Evolutionary conservation across 2,888 invertebrate genomes (phyloP), one percentile per base, ranked within the genome.

Genomic region (Drosophila peninsularis): DNA sequence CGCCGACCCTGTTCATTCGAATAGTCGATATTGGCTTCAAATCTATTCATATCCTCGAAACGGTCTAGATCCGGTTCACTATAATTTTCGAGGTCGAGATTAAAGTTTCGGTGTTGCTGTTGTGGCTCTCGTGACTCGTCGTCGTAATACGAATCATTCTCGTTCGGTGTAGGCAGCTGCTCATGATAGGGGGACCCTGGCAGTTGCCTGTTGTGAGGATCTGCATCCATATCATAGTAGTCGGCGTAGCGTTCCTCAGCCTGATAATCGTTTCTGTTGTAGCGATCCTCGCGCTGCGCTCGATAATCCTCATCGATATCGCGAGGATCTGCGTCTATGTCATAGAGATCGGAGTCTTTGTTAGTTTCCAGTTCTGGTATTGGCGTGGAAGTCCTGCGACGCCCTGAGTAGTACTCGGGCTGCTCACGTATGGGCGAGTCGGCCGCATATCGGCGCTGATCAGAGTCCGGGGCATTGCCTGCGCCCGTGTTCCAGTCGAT

Each of bases 371-470:
- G 3, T 11, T 47, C 34, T 0, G 9, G 2, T 32, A 39, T 3
- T 3, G 73, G 56, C 9, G 53, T 41, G 0, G 74, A 67, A 2
- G 13, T 34, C 37, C 13, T 14, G 11, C 1, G 6, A 5, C 1
- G n/a, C 9, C 14, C 14, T 2, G 1, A 5, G 14, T 32, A 14
- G 0, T 0, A 5, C 1, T 34, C 24, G n/a, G 9, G 11, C 11
- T 7, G 9, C 2, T 17, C 2, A 0, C 9, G 19, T 2, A 3
- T 9, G 19, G 32, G 39, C 0, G 53, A 27, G 5, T 6, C 13
- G 5, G 17, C 10, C 1, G 6, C 14, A 11, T 11, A 17, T 3
- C 5, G 21, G 10, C 13, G 17, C 13, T 1, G 13, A 3, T 44
- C 9, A 5, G 3, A 10, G n/a, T 56, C n/a, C 1, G 30, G 7